Conservation (phyloP, 2,797 vertebrate species). For the Nannoperca obscura region DNA sequence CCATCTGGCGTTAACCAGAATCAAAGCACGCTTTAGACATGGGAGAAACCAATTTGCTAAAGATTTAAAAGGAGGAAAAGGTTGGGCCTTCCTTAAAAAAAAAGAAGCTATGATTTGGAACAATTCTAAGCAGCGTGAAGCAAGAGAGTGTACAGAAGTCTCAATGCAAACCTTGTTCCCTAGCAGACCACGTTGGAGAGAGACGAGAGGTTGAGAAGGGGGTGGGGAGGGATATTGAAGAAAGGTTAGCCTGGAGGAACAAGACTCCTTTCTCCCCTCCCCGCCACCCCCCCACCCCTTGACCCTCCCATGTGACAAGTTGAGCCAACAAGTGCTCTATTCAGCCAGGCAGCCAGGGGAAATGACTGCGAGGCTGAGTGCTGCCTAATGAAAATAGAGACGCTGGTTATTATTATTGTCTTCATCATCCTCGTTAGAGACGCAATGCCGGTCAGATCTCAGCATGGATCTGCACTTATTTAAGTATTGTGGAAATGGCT, state of each 20-base stretch:
- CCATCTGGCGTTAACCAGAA: slow-evolving; percentile 65
- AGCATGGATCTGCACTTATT: slow-evolving; percentile 12
- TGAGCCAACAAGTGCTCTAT: slow-evolving; percentile 86
- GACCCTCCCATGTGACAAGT: slow-evolving; percentile 86
- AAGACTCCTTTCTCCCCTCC: slow-evolving; percentile 85
- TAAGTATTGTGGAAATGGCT: slow-evolving; percentile 18
- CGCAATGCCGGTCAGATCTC: slow-evolving; percentile 27
- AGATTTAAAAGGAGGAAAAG: slow-evolving; percentile 74
- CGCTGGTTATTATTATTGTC: slow-evolving; percentile 81
- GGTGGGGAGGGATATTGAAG: slow-evolving; percentile 81
- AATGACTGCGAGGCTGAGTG: slow-evolving; percentile 77
- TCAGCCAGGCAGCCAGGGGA: slow-evolving; percentile 82
- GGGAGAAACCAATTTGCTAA: slow-evolving; percentile 69
- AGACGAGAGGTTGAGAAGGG: slow-evolving; percentile 78
- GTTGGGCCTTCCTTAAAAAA: slow-evolving; percentile 59
- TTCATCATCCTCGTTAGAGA: slow-evolving; percentile 51
- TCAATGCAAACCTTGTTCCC: slow-evolving; percentile 86
- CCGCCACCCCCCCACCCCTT: slow-evolving; percentile 64
- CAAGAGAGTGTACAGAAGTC: slow-evolving; percentile 75
- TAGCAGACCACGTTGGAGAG: slow-evolving; percentile 77
- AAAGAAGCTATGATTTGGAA: slow-evolving; percentile 74
- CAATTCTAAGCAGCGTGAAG: slow-evolving; percentile 81
- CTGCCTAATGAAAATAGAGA: slow-evolving; percentile 85
- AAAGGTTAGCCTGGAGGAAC: slow-evolving; percentile 86
- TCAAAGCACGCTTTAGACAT: slow-evolving; percentile 75